Conservation (phyloP, 2,797 vertebrate genomes). For the Chrosomus eos region DNA sequence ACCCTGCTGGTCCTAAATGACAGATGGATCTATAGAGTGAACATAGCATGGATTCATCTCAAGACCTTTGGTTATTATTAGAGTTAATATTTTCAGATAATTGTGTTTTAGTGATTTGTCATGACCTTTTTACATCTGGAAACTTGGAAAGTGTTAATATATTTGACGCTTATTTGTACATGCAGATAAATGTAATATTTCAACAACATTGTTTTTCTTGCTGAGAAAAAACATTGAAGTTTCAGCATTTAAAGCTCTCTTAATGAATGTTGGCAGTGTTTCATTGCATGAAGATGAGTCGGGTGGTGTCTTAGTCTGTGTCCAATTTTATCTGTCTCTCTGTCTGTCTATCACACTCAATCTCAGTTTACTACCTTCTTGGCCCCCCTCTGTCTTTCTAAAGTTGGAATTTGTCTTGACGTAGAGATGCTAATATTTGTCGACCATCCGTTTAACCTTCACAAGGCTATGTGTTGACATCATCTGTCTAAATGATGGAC, state of each 20-base stretch:
- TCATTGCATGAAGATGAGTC: background rate
- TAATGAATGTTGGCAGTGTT: background rate
- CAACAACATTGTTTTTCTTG: background rate
- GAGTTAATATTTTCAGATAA: background rate
- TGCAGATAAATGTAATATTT: background rate
- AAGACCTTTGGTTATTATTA: background rate
- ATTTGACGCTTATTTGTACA: background rate
- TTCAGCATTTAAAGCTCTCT: background rate
- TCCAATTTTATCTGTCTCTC: slow-evolving; percentile 42
- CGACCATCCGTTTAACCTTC: slow-evolving; percentile 32
- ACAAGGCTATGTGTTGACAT: slow-evolving; percentile 4
- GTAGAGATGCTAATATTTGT: slow-evolving; percentile 44
- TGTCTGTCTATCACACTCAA: background rate
- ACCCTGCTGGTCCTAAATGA: background rate
- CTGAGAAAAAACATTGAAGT: background rate
- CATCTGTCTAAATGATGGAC: slow-evolving; percentile 10
- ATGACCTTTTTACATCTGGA: background rate
- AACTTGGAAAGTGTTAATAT: background rate
- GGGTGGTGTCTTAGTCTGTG: slow-evolving; percentile 6
- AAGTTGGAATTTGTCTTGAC: slow-evolving; percentile 41
- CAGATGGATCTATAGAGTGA: slow-evolving; percentile 25
- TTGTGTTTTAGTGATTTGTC: background rate
- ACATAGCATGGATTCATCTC: background rate
- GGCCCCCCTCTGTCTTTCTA: slow-evolving; percentile 32
- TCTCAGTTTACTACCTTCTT: slow-evolving; percentile 41